Evolutionary conservation across 2,797 vertebrate genomes (phyloP), one percentile per base, ranked within the genome.

Genomic region (Cyprinodon diabolis): DNA sequence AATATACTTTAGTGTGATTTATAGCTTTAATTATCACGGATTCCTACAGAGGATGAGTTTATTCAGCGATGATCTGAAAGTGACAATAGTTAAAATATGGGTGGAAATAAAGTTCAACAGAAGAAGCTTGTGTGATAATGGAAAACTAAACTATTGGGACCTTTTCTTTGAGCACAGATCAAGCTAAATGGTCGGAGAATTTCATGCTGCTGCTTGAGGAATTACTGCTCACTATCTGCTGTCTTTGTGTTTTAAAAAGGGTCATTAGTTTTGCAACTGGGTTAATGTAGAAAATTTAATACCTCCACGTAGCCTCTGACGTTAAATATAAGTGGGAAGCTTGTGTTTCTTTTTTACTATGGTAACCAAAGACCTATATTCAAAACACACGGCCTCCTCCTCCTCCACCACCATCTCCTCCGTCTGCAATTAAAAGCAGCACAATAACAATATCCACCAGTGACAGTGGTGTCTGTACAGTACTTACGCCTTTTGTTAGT

Each of bases 401-500:
- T 79, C 66, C 69, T 66, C 51, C 79, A 71, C 52, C 73, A 69
- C 77, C 72, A 80, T 80, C 62, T 83, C 82, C 81, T 85, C 78
- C 77, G 80, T 56, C 78, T 78, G 89, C 91, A 93, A 94, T 93
- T 94, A 94, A 93, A 95, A 90, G 69, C 89, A 92, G 83, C 90
- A 91, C 93, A 93, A 93, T 92, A 93, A 93, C 89, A 90, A 91
- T 88, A 92, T 92, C 84, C 89, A 81, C 85, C 85, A 83, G 87
- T 85, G 90, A 89, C 90, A 90, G 88, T 83, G 65, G 83, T 77
- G 79, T 89, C 87, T 90, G 82, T 89, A 90, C 87, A 89, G 86
- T 91, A 93, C 89, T 93, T 93, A 92, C 90, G 92, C 89, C 89
- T 91, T 93, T 92, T 86, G 92, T 93, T 93, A 92, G 86, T 87